Evolutionary conservation across 2,113 vertebrate genomes (phyloP), one percentile per base, ranked within the genome.

Genomic region (Sander lucioperca): DNA sequence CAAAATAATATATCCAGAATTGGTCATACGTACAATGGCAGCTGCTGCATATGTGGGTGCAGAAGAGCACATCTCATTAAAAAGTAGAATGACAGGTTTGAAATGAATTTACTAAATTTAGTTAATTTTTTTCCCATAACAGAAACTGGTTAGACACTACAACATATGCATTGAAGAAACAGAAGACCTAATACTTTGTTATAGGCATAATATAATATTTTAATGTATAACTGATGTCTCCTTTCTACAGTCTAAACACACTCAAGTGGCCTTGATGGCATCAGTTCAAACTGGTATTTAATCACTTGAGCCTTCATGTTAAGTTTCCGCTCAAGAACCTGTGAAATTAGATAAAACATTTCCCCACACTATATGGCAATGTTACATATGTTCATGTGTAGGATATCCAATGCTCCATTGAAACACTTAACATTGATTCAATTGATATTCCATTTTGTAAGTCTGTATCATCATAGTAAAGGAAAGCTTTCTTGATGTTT

Each of bases 1-100:
- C 0, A 5, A 30, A 36, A 77, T 33, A 51, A 4, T 3, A 50
- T 50, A 39, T 45, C 84, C 84, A 69, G 84, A 93, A 74, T 88
- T 83, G 88, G 86, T 79, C 45, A 87, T 68, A 48, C 56, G 4
- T 33, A 25, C 3, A 58, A 15, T 25, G 7, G 68, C 45, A 69
- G 5, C 36, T n/a, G 19, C 4, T 48, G 47, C 25, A 56, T 19
- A 30, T 80, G 64, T 73, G 12, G 5, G 27, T 54, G 23, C 23
- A 43, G 23, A 83, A 15, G 45, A 54, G 3, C 39, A 43, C 30
- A 16, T 27, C 10, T 0, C 6, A 23, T 2, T 16, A 4, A 58
- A 45, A 64, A 6, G 0, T 4, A 43, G 2, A 78, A 12, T 3
- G 18, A 51, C 30, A n/a, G n/a, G n/a, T 68, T 47, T 14, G 2